Conservation (phyloP, 1,140 invertebrate species). For the Nasonia giraulti region DNA sequence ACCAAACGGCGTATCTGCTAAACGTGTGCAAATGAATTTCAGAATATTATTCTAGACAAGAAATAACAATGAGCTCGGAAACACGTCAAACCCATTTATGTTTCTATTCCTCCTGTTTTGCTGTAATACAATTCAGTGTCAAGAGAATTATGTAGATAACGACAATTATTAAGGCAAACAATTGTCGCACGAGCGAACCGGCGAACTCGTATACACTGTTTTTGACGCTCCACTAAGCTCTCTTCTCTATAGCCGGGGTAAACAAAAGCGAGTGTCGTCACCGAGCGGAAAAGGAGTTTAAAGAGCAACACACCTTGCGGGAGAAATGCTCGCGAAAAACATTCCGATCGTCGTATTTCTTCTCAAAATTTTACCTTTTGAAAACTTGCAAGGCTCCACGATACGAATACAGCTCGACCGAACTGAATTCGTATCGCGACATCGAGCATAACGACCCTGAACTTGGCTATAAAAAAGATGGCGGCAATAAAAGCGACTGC, state of each 20-base stretch:
- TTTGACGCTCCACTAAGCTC: neutral
- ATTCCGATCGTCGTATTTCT: too few species aligned
- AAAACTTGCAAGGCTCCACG: neutral
- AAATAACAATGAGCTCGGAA: neutral
- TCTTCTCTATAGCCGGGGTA: neutral
- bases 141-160: neutral
- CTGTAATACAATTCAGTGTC: neutral
- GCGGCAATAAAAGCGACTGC: neutral
- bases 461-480: slow-evolving; percentile 60
- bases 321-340: neutral
- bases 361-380: too few species aligned
- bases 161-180: neutral
- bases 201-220: neutral
- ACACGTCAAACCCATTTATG: neutral
- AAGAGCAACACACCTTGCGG: neutral
- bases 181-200: neutral
- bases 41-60: neutral
- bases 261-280: neutral
- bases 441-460: slow-evolving; percentile 66
- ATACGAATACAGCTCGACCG: neutral
- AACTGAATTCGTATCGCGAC: slow-evolving; percentile 48
- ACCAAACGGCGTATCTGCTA: neutral
- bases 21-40: neutral
- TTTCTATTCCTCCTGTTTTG: neutral
- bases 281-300: neutral